Evolutionary conservation across 2,113 vertebrate species (phyloP).

Genomic region (Indri indri): DNA sequence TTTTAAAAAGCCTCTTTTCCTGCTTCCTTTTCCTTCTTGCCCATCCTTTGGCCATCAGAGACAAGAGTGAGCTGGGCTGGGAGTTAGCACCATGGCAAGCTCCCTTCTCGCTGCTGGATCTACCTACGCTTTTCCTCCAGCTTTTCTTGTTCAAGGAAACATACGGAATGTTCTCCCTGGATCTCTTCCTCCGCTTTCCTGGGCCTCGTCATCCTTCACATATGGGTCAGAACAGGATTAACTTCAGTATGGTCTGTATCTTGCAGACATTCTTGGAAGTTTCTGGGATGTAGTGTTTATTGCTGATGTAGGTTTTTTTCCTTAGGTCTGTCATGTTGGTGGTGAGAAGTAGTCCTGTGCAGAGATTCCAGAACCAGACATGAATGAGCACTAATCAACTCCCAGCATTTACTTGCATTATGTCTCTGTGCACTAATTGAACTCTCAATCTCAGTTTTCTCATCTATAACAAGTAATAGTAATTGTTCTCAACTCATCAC

Average conservation of each 20-base stretch:
- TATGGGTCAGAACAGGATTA: neutral
- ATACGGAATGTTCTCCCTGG: neutral
- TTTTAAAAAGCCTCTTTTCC: neutral
- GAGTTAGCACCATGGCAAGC: neutral
- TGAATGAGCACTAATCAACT: neutral
- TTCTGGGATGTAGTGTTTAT: neutral
- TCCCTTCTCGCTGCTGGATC: neutral
- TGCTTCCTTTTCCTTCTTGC: neutral
- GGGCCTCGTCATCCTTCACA: neutral
- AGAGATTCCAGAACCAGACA: neutral
- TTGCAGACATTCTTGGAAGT: neutral
- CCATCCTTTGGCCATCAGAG: neutral
- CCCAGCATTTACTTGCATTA: neutral
- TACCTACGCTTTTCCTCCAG: neutral
- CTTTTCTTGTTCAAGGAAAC: neutral
- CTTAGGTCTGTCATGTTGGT: neutral
- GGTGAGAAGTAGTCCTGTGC: neutral
- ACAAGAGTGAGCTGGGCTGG: neutral
- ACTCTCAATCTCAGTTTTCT: conserved; percentile 3
- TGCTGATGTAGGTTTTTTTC: neutral
- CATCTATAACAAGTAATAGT: neutral
- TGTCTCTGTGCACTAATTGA: neutral
- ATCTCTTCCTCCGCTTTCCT: neutral
- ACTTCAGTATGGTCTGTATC: neutral
- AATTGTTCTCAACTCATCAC: neutral